Percentiles rank a stretch among this genome's conserved stretches.
Conservation (phyloP, 2,888 invertebrate species). For the Pelosia muscerda region DNA sequence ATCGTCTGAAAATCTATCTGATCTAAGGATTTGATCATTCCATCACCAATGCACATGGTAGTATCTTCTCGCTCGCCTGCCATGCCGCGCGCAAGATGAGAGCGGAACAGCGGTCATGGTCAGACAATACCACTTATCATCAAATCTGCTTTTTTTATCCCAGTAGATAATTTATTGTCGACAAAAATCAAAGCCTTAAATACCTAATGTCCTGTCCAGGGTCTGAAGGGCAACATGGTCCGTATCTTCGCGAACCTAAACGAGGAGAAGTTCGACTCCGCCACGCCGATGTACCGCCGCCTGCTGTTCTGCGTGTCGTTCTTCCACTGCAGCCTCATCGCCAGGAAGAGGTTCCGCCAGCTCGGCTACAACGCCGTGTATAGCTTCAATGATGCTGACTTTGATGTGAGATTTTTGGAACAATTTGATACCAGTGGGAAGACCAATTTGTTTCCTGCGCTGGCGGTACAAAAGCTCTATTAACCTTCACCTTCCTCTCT, state of each 20-base stretch:
- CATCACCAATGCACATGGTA: too few species aligned
- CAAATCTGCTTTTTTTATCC: too few species aligned
- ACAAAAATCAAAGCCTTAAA: not conserved
- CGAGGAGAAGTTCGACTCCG: slow-evolving; percentile 91
- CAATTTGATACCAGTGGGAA: too few species aligned
- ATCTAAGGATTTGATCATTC: too few species aligned
- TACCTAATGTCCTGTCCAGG: slow-evolving; percentile 81
- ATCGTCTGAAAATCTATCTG: too few species aligned
- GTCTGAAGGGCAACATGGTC: slow-evolving; percentile 95
- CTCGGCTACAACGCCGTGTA: slow-evolving; percentile 96
- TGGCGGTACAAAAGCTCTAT: too few species aligned
- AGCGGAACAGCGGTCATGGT: too few species aligned
- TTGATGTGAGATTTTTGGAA: slow-evolving; percentile 93
- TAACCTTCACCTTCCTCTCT: too few species aligned
- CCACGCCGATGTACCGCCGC: slow-evolving; percentile 92
- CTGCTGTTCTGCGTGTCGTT: slow-evolving; percentile 93
- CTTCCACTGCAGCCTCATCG: slow-evolving; percentile 94
- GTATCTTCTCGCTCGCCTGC: too few species aligned
- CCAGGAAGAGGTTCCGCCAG: slow-evolving; percentile 94
- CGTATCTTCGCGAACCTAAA: slow-evolving; percentile 92
- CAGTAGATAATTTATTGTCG: not conserved
- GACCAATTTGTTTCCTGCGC: too few species aligned
- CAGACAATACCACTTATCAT: too few species aligned
- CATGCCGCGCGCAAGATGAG: too few species aligned
- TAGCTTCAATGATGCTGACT: slow-evolving; percentile 96